Evolutionary conservation across 2,113 vertebrate genomes (phyloP).

Genomic region (Alaudala cheleensis): DNA sequence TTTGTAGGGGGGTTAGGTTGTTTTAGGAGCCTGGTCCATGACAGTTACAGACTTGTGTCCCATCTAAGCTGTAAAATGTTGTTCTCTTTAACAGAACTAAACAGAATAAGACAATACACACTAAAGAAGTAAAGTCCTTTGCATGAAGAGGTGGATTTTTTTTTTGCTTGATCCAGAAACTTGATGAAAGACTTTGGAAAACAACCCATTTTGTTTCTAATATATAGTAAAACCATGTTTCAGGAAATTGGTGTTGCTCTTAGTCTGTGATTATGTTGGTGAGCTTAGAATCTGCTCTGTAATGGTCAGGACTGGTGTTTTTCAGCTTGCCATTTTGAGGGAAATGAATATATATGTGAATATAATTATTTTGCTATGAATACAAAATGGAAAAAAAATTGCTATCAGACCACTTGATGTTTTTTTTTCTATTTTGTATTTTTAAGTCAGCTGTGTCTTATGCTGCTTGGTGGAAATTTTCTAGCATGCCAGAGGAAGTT

Average conservation of each 20-base stretch:
- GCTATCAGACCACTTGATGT: not conserved
- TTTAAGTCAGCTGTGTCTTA: not conserved
- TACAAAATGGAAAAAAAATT: not conserved
- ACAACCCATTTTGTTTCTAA: not conserved
- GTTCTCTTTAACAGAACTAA: not conserved
- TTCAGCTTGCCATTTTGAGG: not conserved
- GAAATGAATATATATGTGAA: not conserved
- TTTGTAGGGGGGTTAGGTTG: not conserved
- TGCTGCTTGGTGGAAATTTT: not conserved
- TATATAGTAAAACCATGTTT: not conserved
- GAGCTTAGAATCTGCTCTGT: not conserved
- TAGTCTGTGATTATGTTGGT: not conserved
- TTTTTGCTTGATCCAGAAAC: not conserved
- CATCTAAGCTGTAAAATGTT: not conserved
- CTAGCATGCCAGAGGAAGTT: not conserved
- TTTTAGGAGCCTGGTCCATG: not conserved
- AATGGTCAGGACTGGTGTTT: not conserved
- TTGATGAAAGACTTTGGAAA: not conserved
- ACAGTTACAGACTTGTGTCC: not conserved
- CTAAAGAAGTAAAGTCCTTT: not conserved
- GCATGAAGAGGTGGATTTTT: rapidly evolving
- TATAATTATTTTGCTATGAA: not conserved
- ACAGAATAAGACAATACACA: not conserved
- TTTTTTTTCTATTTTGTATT: not conserved
- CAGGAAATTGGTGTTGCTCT: not conserved